phyloP scores from a whole-genome alignment of 2,113 vertebrate genomes.

The Entelurus aequoreus region DNA sequence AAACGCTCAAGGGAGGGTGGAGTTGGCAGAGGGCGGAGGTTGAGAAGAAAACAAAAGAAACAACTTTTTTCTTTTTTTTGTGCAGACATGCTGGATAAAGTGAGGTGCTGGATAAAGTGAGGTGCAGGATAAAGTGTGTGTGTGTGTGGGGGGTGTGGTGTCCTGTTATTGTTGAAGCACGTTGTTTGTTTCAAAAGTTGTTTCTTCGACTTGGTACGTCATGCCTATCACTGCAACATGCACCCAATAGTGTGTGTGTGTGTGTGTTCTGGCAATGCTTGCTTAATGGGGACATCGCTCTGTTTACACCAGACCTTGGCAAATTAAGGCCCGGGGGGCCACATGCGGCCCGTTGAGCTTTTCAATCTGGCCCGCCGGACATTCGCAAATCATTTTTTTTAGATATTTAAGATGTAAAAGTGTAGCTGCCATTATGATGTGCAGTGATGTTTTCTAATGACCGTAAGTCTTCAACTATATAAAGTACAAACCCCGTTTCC shows the following conservation, averaged over 20 bases:
- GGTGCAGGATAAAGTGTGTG: background rate
- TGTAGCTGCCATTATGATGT: too few relatives aligned
- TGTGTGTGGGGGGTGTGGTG: background rate
- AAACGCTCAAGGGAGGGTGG: conserved; percentile 33
- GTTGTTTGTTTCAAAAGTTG: conserved; percentile 4
- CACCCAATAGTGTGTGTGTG: too few relatives aligned
- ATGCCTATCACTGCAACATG: background rate
- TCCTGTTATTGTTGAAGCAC: conserved; percentile 1
- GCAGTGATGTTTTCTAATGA: too few relatives aligned
- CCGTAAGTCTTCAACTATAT: too few relatives aligned
- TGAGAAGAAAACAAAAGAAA: conserved; percentile 47
- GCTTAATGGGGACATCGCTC: too few relatives aligned
- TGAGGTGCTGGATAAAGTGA: conserved; percentile 34
- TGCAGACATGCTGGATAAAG: conserved; percentile 46
- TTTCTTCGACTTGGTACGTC: background rate
- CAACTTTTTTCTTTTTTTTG: conserved; percentile 32
- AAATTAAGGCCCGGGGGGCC: too few relatives aligned
- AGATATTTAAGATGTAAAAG: too few relatives aligned
- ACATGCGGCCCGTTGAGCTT: too few relatives aligned
- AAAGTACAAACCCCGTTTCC: too few relatives aligned
- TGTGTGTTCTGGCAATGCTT: background rate
- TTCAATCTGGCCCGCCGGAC: too few relatives aligned
- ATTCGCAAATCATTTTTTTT: too few relatives aligned
- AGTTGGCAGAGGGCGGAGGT: conserved; percentile 72
- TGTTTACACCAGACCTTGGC: too few relatives aligned